Evolutionary conservation across 2,113 vertebrate species (phyloP).

Genomic region (Phyllostomus discolor): DNA sequence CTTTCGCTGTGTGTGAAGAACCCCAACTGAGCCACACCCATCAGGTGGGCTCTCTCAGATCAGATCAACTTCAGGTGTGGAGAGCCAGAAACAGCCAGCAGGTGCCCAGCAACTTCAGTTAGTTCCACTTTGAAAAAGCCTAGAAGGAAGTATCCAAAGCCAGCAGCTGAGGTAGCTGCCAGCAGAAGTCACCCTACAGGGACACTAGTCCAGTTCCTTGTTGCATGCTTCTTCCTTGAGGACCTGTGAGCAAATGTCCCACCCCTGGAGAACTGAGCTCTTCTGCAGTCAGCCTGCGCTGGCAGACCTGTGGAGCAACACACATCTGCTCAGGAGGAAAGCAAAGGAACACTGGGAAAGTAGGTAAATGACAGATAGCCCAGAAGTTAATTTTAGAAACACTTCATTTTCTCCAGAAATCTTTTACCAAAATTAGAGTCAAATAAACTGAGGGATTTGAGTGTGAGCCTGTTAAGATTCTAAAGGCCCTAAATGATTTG

Average conservation of each 20-base stretch:
- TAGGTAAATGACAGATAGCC: not conserved
- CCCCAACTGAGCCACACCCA: too few species aligned
- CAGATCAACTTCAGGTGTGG: not conserved
- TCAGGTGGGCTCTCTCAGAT: not conserved
- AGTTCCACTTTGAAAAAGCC: not conserved
- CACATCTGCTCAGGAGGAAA: not conserved
- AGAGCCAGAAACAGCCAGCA: not conserved
- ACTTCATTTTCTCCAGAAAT: not conserved
- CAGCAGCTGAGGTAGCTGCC: not conserved
- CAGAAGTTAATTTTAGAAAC: not conserved
- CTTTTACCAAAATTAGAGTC: not conserved
- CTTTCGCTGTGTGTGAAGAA: too few species aligned
- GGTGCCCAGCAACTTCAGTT: fast-evolving
- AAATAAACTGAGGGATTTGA: not conserved
- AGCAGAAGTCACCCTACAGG: not conserved
- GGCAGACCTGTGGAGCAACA: not conserved
- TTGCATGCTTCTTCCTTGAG: fast-evolving
- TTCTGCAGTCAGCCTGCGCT: not conserved
- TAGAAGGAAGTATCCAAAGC: not conserved
- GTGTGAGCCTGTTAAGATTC: not conserved
- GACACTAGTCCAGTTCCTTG: fast-evolving
- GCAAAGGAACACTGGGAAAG: not conserved
- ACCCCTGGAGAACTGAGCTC: not conserved
- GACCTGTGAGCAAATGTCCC: not conserved
- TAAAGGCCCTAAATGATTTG: not conserved